Percentiles rank a stretch among this genome's conserved stretches.
Evolutionary conservation across 1,140 invertebrate species (phyloP).

Genomic region (Drosophila bipectinata): DNA sequence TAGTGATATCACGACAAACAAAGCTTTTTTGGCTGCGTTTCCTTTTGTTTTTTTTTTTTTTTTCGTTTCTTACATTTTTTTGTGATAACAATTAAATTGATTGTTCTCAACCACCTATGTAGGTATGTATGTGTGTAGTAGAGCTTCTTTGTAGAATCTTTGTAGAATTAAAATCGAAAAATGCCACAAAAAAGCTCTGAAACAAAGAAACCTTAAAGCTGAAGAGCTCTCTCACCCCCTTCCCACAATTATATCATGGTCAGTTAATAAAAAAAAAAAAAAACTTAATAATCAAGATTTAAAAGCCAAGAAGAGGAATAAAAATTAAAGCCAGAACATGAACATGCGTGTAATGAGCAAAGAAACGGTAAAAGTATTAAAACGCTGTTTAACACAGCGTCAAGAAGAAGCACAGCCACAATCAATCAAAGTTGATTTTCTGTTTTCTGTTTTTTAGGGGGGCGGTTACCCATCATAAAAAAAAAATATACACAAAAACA

Average conservation of each 20-base stretch:
- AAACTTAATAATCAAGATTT: constrained; percentile 22
- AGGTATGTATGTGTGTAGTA: too few relatives aligned
- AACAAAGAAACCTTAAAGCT: constrained; percentile 5
- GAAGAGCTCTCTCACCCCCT: not conserved
- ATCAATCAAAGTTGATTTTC: constrained; percentile 20
- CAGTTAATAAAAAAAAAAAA: constrained; percentile 16
- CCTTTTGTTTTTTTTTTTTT: constrained; percentile 23
- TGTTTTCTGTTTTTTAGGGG: not conserved
- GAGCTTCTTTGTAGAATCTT: not conserved
- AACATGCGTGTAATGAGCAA: constrained; percentile 68
- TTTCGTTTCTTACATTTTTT: not conserved
- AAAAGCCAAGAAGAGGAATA: constrained; percentile 4
- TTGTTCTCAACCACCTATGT: constrained; percentile 55
- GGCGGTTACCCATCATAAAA: constrained; percentile 12
- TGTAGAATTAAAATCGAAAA: constrained; percentile 19
- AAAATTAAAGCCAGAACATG: constrained; percentile 53
- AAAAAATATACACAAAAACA: constrained; percentile 4
- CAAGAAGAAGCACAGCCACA: constrained; percentile 18
- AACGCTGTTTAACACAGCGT: constrained; percentile 14
- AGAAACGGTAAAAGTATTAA: constrained; percentile 65
- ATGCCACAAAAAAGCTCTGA: constrained; percentile 9
- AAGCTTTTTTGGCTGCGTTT: constrained; percentile 27
- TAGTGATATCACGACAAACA: constrained; percentile 8
- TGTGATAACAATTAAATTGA: constrained; percentile 73
- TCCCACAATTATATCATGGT: constrained; percentile 11